Percentiles rank a stretch among this genome's conserved stretches.
Conservation (phyloP, 2,113 vertebrate genomes). For the Heterotilapia buettikoferi region DNA sequence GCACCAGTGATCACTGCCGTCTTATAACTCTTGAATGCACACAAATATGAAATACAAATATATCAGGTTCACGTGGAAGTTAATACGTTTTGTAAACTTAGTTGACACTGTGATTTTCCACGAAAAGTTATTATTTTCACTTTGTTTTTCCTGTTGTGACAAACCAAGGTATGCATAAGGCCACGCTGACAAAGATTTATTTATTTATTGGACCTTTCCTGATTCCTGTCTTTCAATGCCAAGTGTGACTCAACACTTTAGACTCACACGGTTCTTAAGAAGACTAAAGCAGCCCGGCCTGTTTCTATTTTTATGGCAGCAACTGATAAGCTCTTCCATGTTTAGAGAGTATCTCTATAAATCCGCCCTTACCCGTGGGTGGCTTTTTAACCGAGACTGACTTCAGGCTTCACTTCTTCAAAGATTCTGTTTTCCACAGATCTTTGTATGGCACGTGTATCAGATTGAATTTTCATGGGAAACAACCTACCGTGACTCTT, state of each 20-base stretch:
- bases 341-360: background rate
- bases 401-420: background rate
- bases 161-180: accelerated
- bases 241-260: constrained; percentile 34
- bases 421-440: background rate
- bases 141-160: background rate
- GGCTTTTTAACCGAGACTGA: background rate
- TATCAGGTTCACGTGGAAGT: background rate
- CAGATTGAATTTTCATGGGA: background rate
- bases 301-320: constrained; percentile 30
- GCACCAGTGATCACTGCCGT: accelerated
- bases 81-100: background rate
- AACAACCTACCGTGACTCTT: background rate
- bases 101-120: background rate
- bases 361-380: background rate
- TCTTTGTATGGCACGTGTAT: background rate
- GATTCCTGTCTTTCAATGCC: background rate
- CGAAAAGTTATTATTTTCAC: accelerated
- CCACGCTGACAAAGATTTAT: background rate
- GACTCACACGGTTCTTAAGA: constrained; percentile 36
- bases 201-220: background rate
- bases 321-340: background rate
- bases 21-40: background rate
- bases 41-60: background rate
- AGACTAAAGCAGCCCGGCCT: background rate